Percentiles rank a stretch among this genome's conserved stretches.
Conservation (phyloP, 2,797 vertebrate genomes). For the Podarcis lilfordi region DNA sequence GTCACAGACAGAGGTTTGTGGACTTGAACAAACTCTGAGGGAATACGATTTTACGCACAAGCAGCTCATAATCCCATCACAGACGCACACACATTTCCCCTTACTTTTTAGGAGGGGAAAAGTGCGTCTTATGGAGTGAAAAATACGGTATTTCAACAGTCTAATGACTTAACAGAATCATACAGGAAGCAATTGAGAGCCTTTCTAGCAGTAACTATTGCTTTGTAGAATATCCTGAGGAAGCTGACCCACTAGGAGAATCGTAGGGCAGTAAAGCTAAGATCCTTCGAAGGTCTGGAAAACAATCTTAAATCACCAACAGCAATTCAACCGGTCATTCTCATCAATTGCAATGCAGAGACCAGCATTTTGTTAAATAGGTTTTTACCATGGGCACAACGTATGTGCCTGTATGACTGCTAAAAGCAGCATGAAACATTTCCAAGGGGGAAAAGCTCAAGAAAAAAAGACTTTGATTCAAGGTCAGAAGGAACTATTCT, state of each 20-base stretch:
- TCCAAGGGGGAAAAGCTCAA: not conserved
- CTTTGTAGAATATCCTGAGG: not conserved
- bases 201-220: not conserved
- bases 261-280: not conserved
- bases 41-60: too few relatives aligned
- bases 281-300: too few relatives aligned
- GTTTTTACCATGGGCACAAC: not conserved
- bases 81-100: too few relatives aligned
- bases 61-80: too few relatives aligned
- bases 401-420: not conserved
- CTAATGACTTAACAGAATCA: not conserved
- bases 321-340: not conserved
- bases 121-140: too few relatives aligned
- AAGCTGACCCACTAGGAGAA: not conserved
- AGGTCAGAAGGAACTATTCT: not conserved
- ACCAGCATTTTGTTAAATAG: not conserved
- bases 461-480: not conserved
- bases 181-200: not conserved
- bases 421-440: not conserved
- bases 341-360: not conserved
- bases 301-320: not conserved
- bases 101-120: too few relatives aligned
- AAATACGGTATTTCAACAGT: not conserved
- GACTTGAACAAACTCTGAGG: too few relatives aligned
- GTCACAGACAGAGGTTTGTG: too few relatives aligned